These are phyloP conservation scores for Drosophila atroscutellata DNA, from an alignment of 2,888 invertebrate species.

Conservation along the genomic window DNA sequence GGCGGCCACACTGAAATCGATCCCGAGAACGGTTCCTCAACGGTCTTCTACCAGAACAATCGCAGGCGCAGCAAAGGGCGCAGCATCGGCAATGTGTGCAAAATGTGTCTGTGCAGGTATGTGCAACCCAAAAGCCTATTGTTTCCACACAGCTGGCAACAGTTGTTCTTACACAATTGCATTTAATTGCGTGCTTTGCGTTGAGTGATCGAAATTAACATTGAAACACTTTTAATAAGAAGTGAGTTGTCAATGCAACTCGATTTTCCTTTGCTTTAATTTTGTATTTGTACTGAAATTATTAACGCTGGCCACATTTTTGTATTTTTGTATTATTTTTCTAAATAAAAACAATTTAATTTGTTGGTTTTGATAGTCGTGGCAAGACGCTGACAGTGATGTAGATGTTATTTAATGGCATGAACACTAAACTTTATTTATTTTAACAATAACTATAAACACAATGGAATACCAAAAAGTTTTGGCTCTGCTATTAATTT, in stretches of 20 bases:
- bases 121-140: not conserved
- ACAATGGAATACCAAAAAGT: not conserved
- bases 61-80: slow-evolving; percentile 83
- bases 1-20: slow-evolving; percentile 70
- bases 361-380: not conserved
- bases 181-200: slow-evolving; percentile 12
- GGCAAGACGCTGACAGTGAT: not conserved
- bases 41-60: slow-evolving; percentile 84
- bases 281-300: not conserved
- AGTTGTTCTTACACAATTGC: slow-evolving; percentile 31
- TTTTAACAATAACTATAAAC: not conserved
- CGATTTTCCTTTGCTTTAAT: not conserved
- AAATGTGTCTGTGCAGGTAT: slow-evolving; percentile 84
- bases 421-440: not conserved
- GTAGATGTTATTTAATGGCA: not conserved
- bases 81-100: slow-evolving; percentile 83
- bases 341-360: not conserved
- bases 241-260: not conserved
- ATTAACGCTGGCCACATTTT: not conserved
- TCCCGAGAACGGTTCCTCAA: slow-evolving; percentile 81
- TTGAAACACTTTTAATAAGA: not conserved
- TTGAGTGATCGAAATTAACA: slow-evolving; percentile 29
- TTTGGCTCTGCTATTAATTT: not conserved
- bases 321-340: not conserved
- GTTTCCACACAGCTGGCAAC: slow-evolving; percentile 1